Percentiles rank a stretch among this genome's conserved stretches.
These are phyloP conservation scores for Accipiter virgatus DNA, from an alignment of 2,113 vertebrate species.

Conservation along the genomic window DNA sequence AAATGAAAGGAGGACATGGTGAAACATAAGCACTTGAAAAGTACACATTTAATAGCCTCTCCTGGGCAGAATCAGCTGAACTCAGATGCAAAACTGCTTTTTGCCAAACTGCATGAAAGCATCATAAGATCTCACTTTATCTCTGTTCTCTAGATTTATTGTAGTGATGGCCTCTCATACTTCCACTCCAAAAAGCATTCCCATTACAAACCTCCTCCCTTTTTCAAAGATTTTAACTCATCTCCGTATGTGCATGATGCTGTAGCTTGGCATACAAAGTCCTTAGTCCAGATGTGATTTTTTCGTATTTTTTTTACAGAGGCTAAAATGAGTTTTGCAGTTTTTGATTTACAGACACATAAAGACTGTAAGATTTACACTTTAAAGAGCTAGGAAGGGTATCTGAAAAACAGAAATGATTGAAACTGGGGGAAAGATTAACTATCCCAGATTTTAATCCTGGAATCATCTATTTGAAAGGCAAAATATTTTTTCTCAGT, in stretches of 20 bases:
- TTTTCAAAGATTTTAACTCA: conserved; percentile 6
- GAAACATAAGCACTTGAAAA: neutral
- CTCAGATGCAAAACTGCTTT: conserved; percentile 48
- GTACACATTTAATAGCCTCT: neutral
- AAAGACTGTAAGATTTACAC: conserved; percentile 12
- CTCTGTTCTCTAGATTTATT: conserved; percentile 36
- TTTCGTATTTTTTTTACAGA: neutral
- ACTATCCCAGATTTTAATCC: conserved; percentile 21
- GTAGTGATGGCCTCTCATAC: neutral
- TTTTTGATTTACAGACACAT: conserved; percentile 51
- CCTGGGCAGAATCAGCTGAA: conserved; percentile 19
- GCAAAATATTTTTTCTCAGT: conserved; percentile 31
- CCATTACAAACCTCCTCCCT: conserved; percentile 28
- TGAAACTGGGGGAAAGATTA: neutral
- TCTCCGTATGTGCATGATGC: neutral
- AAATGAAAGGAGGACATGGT: neutral
- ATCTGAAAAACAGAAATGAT: conserved; percentile 19
- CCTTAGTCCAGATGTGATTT: neutral
- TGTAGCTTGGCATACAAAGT: conserved; percentile 6
- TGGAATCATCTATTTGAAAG: conserved; percentile 31
- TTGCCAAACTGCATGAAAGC: conserved; percentile 28
- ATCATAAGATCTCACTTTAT: conserved; percentile 35
- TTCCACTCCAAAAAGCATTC: conserved; percentile 4
- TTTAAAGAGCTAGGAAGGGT: conserved; percentile 1
- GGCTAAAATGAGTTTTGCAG: neutral